Percentiles rank a stretch among this genome's conserved stretches.
These are phyloP conservation scores for Grallaria varia DNA, from an alignment of 2,113 vertebrate genomes.

Conservation along the genomic window DNA sequence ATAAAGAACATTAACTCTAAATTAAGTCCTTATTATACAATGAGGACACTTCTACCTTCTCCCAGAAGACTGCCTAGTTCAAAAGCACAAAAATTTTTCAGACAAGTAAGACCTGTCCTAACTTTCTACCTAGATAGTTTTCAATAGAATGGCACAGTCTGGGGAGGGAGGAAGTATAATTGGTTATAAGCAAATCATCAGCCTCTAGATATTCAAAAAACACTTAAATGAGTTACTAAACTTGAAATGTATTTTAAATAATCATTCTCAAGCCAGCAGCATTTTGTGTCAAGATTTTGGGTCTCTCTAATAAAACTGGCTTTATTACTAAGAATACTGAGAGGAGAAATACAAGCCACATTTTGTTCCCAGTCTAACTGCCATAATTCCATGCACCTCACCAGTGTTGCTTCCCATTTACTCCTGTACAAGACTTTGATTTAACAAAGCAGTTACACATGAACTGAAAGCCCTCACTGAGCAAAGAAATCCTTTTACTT, in stretches of 20 bases:
- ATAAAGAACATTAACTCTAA: not conserved
- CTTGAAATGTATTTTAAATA: not conserved
- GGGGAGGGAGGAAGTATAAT: no score
- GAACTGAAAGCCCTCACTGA: not conserved
- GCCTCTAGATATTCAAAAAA: not conserved
- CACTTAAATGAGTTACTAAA: not conserved
- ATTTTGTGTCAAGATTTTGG: not conserved
- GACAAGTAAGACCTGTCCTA: not conserved
- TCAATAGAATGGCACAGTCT: not conserved
- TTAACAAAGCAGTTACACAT: not conserved
- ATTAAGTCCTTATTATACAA: not conserved
- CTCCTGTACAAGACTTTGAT: not conserved
- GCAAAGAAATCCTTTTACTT: slow-evolving; percentile 4
- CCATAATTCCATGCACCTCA: not conserved
- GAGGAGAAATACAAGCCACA: not conserved
- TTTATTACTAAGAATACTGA: not conserved
- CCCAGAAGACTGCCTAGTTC: not conserved
- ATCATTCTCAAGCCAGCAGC: not conserved
- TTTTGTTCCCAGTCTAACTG: not conserved
- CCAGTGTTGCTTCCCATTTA: not conserved
- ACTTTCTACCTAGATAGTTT: not conserved
- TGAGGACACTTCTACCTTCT: not conserved
- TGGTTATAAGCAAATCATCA: not conserved
- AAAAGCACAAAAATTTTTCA: not conserved
- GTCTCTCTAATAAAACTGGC: not conserved